These are phyloP conservation scores for Hydrolagus colliei DNA, from an alignment of 2,797 vertebrate genomes.

Conservation along the genomic window DNA sequence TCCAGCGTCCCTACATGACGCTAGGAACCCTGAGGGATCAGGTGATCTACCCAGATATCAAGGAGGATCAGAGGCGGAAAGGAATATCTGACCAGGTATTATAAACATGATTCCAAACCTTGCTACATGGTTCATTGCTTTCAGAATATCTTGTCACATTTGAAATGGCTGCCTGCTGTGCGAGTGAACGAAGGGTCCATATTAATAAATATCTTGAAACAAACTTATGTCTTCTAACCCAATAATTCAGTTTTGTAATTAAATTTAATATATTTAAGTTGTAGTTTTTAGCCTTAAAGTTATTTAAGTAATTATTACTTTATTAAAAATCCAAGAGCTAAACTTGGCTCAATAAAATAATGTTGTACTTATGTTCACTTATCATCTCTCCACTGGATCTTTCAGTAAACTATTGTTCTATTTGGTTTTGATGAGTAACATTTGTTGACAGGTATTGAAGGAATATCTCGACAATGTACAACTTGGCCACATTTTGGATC, in stretches of 20 bases:
- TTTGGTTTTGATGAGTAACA: neutral
- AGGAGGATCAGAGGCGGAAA: constrained; percentile 78
- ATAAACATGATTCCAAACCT: constrained; percentile 30
- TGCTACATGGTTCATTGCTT: neutral
- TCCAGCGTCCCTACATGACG: constrained; percentile 94
- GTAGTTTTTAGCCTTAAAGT: too few species aligned
- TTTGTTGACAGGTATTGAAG: constrained; percentile 75
- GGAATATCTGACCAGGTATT: constrained; percentile 82
- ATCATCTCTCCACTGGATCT: neutral
- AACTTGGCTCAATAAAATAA: too few species aligned
- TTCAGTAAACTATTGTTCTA: neutral
- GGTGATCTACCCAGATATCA: constrained; percentile 91
- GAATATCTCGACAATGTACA: constrained; percentile 93
- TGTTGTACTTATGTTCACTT: too few species aligned
- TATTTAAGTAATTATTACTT: too few species aligned
- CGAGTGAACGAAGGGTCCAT: neutral
- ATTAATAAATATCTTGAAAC: too few species aligned
- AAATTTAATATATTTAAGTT: too few species aligned
- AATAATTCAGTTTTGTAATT: too few species aligned
- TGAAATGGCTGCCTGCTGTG: neutral
- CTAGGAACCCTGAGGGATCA: constrained; percentile 90
- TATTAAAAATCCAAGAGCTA: too few species aligned
- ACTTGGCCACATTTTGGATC: constrained; percentile 82
- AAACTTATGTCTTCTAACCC: too few species aligned
- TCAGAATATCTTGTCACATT: neutral